Percentiles rank a stretch among this genome's conserved stretches.
phyloP scores from a whole-genome alignment of 1,140 invertebrate species.

The Ceratina japonica region DNA sequence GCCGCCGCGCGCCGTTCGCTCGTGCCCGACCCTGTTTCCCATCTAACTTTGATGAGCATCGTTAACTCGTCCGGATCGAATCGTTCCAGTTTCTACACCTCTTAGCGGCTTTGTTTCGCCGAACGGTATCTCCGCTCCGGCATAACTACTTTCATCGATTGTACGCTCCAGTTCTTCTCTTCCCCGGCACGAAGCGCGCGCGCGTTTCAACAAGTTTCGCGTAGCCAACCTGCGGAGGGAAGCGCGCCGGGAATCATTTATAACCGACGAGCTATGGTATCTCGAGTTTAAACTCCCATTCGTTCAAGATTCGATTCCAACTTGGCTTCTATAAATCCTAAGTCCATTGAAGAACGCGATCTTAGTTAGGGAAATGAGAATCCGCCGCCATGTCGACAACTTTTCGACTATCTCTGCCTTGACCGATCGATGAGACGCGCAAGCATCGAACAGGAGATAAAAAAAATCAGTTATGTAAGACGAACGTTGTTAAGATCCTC shows the following conservation, averaged over 20 bases:
- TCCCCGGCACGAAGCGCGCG: no score
- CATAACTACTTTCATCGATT: conserved; percentile 48
- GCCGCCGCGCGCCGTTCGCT: background rate
- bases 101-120: conserved; percentile 28
- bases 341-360: conserved; percentile 57
- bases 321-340: conserved; percentile 61
- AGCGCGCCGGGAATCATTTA: conserved; percentile 38
- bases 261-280: conserved; percentile 23
- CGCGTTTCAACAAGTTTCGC: background rate
- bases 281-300: conserved; percentile 60
- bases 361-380: conserved; percentile 61
- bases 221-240: background rate
- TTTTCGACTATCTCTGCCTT: no score
- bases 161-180: conserved; percentile 17
- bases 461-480: conserved; percentile 42
- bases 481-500: conserved; percentile 33
- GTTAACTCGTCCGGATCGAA: conserved; percentile 27
- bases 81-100: background rate
- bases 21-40: background rate
- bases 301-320: no score
- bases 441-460: no score
- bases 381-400: no score
- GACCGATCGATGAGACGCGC: no score
- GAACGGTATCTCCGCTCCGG: background rate
- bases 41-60: conserved; percentile 40